A percentile compares a stretch with the other conserved stretches of the same genome.
Conservation (phyloP, 2,888 invertebrate species). For the Catocala fraxini region DNA sequence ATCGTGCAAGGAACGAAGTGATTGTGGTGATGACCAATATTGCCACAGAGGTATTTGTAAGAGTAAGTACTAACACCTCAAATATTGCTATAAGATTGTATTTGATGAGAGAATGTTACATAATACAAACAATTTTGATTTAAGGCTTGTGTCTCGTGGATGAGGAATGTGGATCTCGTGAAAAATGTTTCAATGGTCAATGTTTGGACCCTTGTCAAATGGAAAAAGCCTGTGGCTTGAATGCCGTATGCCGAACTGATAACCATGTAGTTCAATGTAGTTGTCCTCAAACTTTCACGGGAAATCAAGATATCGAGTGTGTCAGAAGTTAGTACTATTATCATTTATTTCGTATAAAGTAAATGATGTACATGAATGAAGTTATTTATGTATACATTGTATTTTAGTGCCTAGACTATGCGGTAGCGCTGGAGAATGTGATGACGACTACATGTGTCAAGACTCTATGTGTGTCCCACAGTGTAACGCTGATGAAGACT, state of each 20-base stretch:
- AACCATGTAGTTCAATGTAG: constrained; percentile 93
- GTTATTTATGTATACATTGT: too few relatives aligned
- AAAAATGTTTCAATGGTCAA: constrained; percentile 94
- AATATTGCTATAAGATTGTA: too few relatives aligned
- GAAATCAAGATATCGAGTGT: constrained; percentile 94
- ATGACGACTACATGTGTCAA: constrained; percentile 91
- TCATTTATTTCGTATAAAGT: too few relatives aligned
- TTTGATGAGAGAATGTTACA: neutral
- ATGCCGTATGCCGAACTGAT: constrained; percentile 91
- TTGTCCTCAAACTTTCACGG: constrained; percentile 95
- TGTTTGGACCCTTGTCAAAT: constrained; percentile 93
- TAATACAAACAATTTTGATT: neutral
- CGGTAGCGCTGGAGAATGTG: constrained; percentile 90
- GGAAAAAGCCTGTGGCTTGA: constrained; percentile 93
- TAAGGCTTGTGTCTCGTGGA: constrained; percentile 92
- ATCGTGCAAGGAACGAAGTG: constrained; percentile 90
- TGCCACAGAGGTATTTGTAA: constrained; percentile 94
- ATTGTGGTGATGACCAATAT: constrained; percentile 93
- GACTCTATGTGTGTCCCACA: constrained; percentile 94
- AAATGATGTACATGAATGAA: too few relatives aligned
- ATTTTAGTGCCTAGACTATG: constrained; percentile 93
- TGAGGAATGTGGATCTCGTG: constrained; percentile 92
- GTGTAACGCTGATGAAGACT: constrained; percentile 92
- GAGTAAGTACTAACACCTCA: constrained; percentile 84
- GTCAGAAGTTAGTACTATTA: constrained; percentile 89